Conservation (phyloP, 1,140 invertebrate genomes). For the Notospermus geniculatus region DNA sequence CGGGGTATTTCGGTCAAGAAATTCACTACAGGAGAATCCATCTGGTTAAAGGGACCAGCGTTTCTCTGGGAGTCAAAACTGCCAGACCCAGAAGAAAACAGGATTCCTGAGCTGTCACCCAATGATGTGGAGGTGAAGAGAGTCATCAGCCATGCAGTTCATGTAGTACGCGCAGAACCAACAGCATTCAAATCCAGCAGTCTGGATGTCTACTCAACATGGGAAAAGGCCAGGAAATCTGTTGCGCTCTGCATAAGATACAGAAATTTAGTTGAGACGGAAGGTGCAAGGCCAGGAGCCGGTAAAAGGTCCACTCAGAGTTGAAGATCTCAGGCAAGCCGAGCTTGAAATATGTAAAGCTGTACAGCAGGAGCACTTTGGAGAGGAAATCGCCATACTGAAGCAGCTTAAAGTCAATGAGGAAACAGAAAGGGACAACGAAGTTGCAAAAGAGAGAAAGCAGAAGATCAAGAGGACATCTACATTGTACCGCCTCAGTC, state of each 20-base stretch:
- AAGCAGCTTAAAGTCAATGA: no score
- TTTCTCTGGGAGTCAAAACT: background rate
- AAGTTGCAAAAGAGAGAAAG: background rate
- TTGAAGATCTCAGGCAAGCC: background rate
- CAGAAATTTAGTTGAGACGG: slow-evolving; percentile 4
- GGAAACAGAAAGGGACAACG: background rate
- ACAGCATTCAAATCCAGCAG: no score
- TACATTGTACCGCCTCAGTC: slow-evolving; percentile 1
- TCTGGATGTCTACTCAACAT: no score
- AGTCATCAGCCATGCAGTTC: background rate
- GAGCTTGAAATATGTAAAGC: slow-evolving; percentile 1
- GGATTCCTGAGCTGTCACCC: no score
- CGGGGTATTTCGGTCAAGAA: no score
- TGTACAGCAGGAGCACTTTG: background rate
- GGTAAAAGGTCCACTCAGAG: background rate
- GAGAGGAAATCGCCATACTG: background rate
- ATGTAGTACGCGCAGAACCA: background rate
- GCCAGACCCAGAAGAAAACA: no score
- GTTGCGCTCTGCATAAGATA: no score
- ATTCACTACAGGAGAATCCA: background rate
- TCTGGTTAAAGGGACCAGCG: no score
- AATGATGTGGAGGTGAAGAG: slow-evolving; percentile 11
- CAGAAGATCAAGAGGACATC: background rate
- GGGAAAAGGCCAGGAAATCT: no score
- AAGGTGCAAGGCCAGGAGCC: background rate